Evolutionary conservation across 2,797 vertebrate genomes (phyloP), one percentile per base, ranked within the genome.

Genomic region (Enteromius unitaeniatus): DNA sequence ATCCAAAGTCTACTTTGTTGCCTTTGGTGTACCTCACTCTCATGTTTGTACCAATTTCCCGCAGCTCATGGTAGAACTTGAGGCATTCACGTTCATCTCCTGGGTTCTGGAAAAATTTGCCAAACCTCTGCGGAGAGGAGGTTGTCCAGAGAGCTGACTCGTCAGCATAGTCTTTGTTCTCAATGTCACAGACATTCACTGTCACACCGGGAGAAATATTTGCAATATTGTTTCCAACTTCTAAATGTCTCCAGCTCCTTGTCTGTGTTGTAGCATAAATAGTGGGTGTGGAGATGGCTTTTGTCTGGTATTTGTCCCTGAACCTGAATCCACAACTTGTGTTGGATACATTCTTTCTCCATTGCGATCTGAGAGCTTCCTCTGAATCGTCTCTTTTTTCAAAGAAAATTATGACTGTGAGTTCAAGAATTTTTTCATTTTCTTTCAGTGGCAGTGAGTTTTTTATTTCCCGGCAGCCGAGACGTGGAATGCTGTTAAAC

Each of bases 401-500:
- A 49, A 89, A 89, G 76, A 89, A 90, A 68, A 89, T 82, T 10
- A 53, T 65, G 37, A 31, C 1, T 42, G 88, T 87, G 15, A 89
- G 70, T 75, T 87, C 68, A 8, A 62, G 58, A 62, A 85, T 28
- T 6, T 84, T 19, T 1, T n/a, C n/a, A 1, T 79, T 34, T 6
- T 62, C 80, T 79, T 73, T 86, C 49, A 86, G 23, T 10, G 42
- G 6, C 23, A 86, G 47, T 28, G 70, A 78, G 13, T 14, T 42
- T 40, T 88, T 86, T n/a, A 89, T 40, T 6, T 84, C 73, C 1
- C 74, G 49, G 28, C 86, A 88, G 34, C 82, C 55, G 9, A 90
- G 78, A 55, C 78, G 81, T 62, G 89, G 89, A 13, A 19, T 49
- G 7, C 13, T 14, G 23, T 42, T 84, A 78, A 88, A 85, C 28